A percentile compares a stretch with the other conserved stretches of the same genome.
Evolutionary conservation across 2,888 invertebrate species (phyloP).

Genomic region (Ptilodon capucinus): DNA sequence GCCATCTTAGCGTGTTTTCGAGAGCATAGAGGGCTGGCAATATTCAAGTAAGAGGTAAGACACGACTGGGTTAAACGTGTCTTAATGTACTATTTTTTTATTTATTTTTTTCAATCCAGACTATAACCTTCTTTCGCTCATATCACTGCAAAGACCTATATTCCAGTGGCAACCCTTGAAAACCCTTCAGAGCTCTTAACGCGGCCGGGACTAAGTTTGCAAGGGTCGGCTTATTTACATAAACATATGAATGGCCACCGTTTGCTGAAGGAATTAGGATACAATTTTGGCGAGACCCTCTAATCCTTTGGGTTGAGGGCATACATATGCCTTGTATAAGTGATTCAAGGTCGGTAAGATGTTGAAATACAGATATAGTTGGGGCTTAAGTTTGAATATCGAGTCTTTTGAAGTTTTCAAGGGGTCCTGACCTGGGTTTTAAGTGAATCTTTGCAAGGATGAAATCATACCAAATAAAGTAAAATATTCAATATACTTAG

Average conservation of each 20-base stretch:
- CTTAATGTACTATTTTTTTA: too few relatives aligned
- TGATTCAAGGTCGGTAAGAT: neutral
- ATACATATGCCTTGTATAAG: neutral
- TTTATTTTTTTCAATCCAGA: neutral
- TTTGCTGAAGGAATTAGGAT: slow-evolving; percentile 33
- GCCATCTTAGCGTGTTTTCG: too few relatives aligned
- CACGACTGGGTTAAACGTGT: too few relatives aligned
- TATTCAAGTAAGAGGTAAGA: too few relatives aligned
- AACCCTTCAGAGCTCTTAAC: slow-evolving; percentile 26
- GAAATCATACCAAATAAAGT: too few relatives aligned
- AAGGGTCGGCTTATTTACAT: slow-evolving; percentile 32
- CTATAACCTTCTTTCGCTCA: neutral
- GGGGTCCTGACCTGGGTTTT: neutral
- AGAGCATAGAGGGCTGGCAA: too few relatives aligned
- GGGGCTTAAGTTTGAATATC: neutral
- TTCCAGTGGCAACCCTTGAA: slow-evolving; percentile 15
- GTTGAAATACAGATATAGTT: neutral
- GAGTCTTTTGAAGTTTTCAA: neutral
- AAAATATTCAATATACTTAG: too few relatives aligned
- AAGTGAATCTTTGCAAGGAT: too few relatives aligned
- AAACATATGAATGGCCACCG: slow-evolving; percentile 32
- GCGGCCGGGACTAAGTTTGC: slow-evolving; percentile 15
- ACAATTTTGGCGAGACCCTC: slow-evolving; percentile 28
- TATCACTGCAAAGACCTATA: neutral
- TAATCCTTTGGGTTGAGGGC: slow-evolving; percentile 15